Base-by-base conservation (phyloP, 2,797 vertebrate species). In the Semotilus atromaculatus region DNA sequence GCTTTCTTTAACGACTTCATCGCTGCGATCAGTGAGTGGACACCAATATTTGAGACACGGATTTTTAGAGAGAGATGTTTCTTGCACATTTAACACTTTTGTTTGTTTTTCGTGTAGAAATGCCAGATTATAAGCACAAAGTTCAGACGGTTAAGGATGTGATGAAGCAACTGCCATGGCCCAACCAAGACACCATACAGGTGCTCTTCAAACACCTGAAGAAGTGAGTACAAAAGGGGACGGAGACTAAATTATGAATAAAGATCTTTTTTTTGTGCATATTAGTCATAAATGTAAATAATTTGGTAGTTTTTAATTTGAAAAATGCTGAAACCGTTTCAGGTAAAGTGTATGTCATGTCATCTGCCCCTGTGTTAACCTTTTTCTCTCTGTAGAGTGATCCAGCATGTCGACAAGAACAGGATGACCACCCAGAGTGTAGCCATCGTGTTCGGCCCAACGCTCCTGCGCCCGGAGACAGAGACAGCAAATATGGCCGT, bases 131-230 rank as follows among this genome's bases (percentile, higher is more conserved):
- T 45, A 94, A 94, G 82, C 95, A 96, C 81, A 95, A 95, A 72
- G 93, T 96, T 45, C 73, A 92, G 90, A 93, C 93, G 80, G 94
- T 97, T 88, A 96, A 93, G 91, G 96, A 96, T 38, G 90, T 96
- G 90, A 95, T 97, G 89, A 96, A 93, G 88, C 95, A 95, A 89
- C 92, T 97, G 91, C 96, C 96, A 91, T 96, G 95, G 91, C 95
- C 96, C 82, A 96, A 97, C 89, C 96, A 97, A 29, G 96, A 97
- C 85, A 97, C 96, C 45, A 96, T 97, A 96, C 95, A 96, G 91
- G 89, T 91, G 36, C 96, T 97, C 84, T 97, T 97, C 86, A 96
- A 92, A 88, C 96, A 97, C 89, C 95, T 97, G 79, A 96, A 93
- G 86, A 96, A 93, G 96, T 96, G 89, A 92, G 94, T 89, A 67